Percentiles rank a stretch among this genome's conserved stretches.
Evolutionary conservation across 2,113 vertebrate species (phyloP).

Genomic region (Lontra canadensis): DNA sequence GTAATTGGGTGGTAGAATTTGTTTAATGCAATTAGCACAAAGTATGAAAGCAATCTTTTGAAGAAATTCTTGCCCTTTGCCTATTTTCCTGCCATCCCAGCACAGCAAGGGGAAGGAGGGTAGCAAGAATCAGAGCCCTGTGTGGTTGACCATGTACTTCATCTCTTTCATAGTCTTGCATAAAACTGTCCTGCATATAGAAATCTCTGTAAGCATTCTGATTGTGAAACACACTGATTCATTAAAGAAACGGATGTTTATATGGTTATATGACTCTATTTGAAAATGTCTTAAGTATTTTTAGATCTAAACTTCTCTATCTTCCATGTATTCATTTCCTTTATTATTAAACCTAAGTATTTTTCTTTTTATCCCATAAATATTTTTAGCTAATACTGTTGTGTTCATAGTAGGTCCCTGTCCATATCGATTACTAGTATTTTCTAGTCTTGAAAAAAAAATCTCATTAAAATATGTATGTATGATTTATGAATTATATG

Average conservation of each 20-base stretch:
- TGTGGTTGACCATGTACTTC: too few relatives aligned
- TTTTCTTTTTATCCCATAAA: neutral
- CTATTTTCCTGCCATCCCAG: neutral
- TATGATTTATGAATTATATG: neutral
- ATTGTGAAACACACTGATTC: neutral
- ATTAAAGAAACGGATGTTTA: neutral
- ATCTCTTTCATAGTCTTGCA: neutral
- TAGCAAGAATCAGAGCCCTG: neutral
- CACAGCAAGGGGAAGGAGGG: neutral
- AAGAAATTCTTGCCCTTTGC: neutral
- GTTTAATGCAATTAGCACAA: neutral
- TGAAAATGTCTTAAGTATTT: neutral
- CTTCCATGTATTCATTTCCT: conserved; percentile 1
- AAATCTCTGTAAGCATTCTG: neutral
- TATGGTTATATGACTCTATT: neutral
- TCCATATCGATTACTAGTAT: neutral
- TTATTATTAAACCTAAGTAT: conserved; percentile 13
- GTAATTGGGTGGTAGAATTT: neutral
- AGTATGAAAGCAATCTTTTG: neutral
- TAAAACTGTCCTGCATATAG: neutral
- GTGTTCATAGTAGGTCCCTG: neutral
- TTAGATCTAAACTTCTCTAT: neutral
- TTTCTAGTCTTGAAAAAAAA: neutral
- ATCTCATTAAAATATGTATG: neutral
- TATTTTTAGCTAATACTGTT: conserved; percentile 22